Evolutionary conservation across 1,140 invertebrate genomes (phyloP).

Genomic region (Brachionus plicatilis): DNA sequence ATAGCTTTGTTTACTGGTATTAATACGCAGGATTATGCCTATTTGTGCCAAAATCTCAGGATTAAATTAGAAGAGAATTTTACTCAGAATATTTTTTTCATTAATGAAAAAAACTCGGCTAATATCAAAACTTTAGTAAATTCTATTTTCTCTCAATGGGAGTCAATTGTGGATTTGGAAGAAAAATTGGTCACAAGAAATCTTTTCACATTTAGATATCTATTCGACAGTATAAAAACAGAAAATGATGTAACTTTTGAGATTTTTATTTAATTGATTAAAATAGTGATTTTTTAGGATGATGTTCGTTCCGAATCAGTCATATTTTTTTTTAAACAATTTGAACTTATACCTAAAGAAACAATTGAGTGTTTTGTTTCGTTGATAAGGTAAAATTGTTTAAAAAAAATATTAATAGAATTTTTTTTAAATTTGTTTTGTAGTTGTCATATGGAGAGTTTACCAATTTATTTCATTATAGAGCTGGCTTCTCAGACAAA

Average conservation of each 20-base stretch:
- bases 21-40: conserved; percentile 32
- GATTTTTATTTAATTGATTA: background rate
- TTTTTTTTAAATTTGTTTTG: background rate
- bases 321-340: conserved; percentile 39
- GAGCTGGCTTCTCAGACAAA: conserved; percentile 29
- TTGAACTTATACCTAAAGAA: conserved; percentile 29
- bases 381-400: background rate
- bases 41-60: conserved; percentile 20
- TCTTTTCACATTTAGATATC: conserved; percentile 18
- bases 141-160: conserved; percentile 37
- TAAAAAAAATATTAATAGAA: background rate
- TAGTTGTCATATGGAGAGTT: conserved; percentile 20
- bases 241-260: background rate
- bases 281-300: background rate
- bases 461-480: conserved; percentile 36
- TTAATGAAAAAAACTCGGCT: conserved; percentile 33
- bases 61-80: conserved; percentile 11
- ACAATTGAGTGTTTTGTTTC: conserved; percentile 38
- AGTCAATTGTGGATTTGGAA: background rate
- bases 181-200: conserved; percentile 22
- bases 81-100: conserved; percentile 27
- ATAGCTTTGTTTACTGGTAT: conserved; percentile 38
- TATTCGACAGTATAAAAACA: conserved; percentile 7
- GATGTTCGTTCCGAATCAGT: background rate
- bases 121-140: conserved; percentile 33